Conservation (phyloP, 2,113 vertebrate species). For the Gambusia affinis region DNA sequence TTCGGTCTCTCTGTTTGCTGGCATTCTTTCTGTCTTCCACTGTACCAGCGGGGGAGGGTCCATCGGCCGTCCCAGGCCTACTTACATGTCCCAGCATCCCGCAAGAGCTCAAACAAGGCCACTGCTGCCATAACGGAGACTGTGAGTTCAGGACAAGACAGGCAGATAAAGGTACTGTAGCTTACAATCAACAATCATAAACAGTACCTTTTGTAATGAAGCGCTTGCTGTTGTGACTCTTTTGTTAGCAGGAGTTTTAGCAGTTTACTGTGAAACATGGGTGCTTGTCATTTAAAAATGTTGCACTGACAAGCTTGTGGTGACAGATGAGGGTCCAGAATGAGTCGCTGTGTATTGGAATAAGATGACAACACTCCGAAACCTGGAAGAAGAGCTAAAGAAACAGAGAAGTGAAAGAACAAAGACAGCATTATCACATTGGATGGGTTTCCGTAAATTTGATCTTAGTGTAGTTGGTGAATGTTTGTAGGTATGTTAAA, state of each 20-base stretch:
- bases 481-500: slow-evolving; percentile 12
- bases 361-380: neutral
- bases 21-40: slow-evolving; percentile 56
- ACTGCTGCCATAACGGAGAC: slow-evolving; percentile 54
- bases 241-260: slow-evolving; percentile 47
- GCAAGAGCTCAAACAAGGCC: slow-evolving; percentile 58
- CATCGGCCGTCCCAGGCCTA: slow-evolving; percentile 71
- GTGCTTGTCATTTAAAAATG: slow-evolving; percentile 25
- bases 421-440: neutral
- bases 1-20: slow-evolving; percentile 45
- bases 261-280: slow-evolving; percentile 12
- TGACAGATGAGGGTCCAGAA: slow-evolving; percentile 35
- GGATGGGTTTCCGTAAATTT: slow-evolving; percentile 9
- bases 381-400: neutral
- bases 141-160: slow-evolving; percentile 52
- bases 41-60: slow-evolving; percentile 67
- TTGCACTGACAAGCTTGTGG: slow-evolving; percentile 9
- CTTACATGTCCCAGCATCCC: slow-evolving; percentile 76
- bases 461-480: neutral
- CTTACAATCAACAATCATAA: slow-evolving; percentile 21
- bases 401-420: neutral
- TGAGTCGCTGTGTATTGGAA: slow-evolving; percentile 19
- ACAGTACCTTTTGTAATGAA: neutral
- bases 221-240: slow-evolving; percentile 5
- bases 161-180: slow-evolving; percentile 68